Percentiles rank a stretch among this genome's conserved stretches.
Conservation (phyloP, 2,888 invertebrate species). For the Deilephila elpenor region DNA sequence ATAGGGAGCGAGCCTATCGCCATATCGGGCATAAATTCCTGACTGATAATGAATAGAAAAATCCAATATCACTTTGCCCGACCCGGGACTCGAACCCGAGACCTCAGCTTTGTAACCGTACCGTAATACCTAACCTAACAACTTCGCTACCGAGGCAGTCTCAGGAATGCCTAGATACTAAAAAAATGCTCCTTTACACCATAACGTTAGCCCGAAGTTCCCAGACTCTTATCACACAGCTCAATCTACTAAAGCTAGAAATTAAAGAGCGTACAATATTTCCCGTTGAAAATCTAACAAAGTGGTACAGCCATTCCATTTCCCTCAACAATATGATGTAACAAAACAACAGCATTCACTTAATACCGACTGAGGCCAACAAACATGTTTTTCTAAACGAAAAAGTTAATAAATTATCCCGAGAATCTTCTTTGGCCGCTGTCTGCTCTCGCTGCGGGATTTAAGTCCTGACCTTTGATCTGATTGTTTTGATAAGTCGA, state of each 20-base stretch:
- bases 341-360: conserved; percentile 34
- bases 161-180: no score
- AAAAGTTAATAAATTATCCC: conserved; percentile 53
- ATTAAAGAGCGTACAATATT: conserved; percentile 10
- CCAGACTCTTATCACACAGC: no score
- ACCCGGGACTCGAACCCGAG: no score
- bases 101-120: no score
- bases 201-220: no score
- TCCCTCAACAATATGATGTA: conserved; percentile 1
- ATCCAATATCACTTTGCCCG: no score
- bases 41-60: no score
- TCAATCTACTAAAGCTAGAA: not conserved
- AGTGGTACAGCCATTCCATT: conserved; percentile 14
- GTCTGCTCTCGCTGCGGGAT: not conserved
- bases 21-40: no score
- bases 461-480: not conserved
- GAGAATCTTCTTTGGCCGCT: conserved; percentile 6
- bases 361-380: conserved; percentile 39
- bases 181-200: no score
- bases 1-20: no score
- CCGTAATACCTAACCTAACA: no score
- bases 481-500: conserved; percentile 12
- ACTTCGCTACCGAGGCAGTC: no score
- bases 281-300: conserved; percentile 1
- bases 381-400: conserved; percentile 55